Conservation (phyloP, 2,888 invertebrate genomes). For the Leptopilina drosophilae region DNA sequence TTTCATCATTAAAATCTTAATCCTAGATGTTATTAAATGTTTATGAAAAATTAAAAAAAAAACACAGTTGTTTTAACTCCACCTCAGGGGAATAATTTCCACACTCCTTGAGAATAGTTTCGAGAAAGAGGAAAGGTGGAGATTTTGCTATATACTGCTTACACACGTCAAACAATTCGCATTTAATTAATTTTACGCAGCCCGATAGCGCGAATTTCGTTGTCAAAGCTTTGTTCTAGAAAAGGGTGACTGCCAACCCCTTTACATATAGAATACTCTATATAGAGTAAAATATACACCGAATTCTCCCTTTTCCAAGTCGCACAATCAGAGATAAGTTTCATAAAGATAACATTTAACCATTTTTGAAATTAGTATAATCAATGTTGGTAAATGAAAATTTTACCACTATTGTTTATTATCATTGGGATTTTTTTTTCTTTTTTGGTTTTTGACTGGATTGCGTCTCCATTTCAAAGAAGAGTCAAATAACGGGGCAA, state of each 20-base stretch:
- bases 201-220: constrained; percentile 43
- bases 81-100: constrained; percentile 19
- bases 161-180: constrained; percentile 58
- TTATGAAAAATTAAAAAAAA: neutral
- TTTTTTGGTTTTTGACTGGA: too few species aligned
- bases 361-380: too few species aligned
- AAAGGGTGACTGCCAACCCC: constrained; percentile 32
- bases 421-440: too few species aligned
- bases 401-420: too few species aligned
- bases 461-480: constrained; percentile 56
- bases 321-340: constrained; percentile 4
- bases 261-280: neutral
- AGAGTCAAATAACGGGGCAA: constrained; percentile 51
- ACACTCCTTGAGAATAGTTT: constrained; percentile 22
- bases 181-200: constrained; percentile 62
- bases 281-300: neutral
- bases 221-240: constrained; percentile 49
- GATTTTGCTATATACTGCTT: constrained; percentile 51
- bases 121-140: constrained; percentile 47
- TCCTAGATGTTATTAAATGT: neutral
- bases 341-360: constrained; percentile 3
- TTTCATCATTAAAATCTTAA: constrained; percentile 9
- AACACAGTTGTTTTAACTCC: neutral
- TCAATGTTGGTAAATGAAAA: too few species aligned
- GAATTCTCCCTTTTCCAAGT: neutral